Evolutionary conservation across 2,113 vertebrate genomes (phyloP).

Genomic region (Gavialis gangeticus): DNA sequence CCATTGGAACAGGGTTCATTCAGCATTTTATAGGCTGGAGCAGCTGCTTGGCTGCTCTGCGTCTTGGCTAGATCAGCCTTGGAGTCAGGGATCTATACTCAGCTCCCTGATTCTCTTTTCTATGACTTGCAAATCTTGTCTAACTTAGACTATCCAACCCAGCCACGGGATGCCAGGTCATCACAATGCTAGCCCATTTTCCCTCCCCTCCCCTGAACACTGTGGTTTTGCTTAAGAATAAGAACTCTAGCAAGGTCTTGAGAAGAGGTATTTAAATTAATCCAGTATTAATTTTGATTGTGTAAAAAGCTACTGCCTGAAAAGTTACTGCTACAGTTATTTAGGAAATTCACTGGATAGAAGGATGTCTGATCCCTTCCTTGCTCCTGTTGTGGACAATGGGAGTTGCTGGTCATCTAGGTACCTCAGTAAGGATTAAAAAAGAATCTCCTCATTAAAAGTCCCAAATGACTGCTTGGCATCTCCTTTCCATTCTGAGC

Average conservation of each 20-base stretch:
- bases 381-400: neutral
- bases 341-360: neutral
- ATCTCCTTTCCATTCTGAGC: neutral
- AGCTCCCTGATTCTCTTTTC: neutral
- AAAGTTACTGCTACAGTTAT: neutral
- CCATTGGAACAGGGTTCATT: neutral
- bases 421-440: constrained; percentile 12
- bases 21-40: neutral
- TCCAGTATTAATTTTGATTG: neutral
- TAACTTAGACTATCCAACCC: neutral
- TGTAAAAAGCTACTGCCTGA: neutral
- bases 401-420: neutral
- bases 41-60: neutral
- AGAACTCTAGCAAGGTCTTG: neutral
- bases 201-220: neutral
- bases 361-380: neutral
- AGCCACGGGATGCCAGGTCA: neutral
- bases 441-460: neutral
- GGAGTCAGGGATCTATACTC: neutral
- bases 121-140: neutral
- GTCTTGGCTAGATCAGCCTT: neutral
- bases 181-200: neutral
- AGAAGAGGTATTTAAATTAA: neutral
- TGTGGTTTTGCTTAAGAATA: neutral
- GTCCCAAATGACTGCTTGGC: neutral